Base-by-base conservation (phyloP, 2,113 vertebrate genomes). In the Xiphophorus couchianus region DNA sequence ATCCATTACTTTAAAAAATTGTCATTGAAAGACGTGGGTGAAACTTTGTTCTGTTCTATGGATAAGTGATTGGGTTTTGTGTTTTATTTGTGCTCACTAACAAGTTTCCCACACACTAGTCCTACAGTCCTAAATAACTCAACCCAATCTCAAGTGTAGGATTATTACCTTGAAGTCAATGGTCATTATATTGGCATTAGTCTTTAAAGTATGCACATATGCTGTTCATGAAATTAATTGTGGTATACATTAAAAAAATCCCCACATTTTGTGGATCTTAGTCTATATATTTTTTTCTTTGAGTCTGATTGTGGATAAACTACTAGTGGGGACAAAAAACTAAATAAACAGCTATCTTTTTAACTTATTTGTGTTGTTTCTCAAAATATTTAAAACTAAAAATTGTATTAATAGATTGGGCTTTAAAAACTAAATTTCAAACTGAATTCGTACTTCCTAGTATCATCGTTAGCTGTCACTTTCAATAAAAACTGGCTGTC, bases 291-390 rank as follows among this genome's bases (percentile, higher is more conserved):
- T 37, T 83, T 25, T 93, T 29, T 44, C 74, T 89, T 89, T 92
- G 81, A 84, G 87, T 91, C 87, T 90, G 90, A 89, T 90, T 89
- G 89, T 94, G 90, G 91, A 87, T 88, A 89, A 91, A 92, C 89
- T 91, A 91, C 90, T 91, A 90, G 91, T 91, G 90, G 90, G 90
- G 84, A 58, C 25, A 58, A 58, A 93, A 90, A 68, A 19, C 44
- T 48, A 94, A 94, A 93, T 92, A 93, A 93, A 94, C 84, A 67
- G 88, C 86, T 91, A 90, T 90, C 87, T 92, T 93, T 94, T 93
- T 91, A 91, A 30, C 29, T 28, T 67, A 44, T 28, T 86, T 54
- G 82, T 19, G 61, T 17, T 10, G 51, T n/a, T 58, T 58, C 1
- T n/a, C 51, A 33, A 25, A 28, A 39, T 27, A 66, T 6, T 28